Evolutionary conservation across 2,888 invertebrate genomes (phyloP).

Genomic region (Sphaerophoria rueppellii): DNA sequence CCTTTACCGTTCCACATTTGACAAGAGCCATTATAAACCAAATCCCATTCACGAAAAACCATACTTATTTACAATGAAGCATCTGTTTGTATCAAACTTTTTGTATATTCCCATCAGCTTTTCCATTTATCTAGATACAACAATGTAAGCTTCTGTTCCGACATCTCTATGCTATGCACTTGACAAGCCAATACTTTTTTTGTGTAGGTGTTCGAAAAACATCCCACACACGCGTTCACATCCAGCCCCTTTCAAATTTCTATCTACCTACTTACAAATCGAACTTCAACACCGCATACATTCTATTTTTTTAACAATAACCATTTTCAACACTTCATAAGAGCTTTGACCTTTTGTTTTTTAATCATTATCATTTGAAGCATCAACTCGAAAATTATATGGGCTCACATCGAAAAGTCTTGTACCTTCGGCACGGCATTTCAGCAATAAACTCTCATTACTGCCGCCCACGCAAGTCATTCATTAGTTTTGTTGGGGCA

Average conservation of each 20-base stretch:
- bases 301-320: conserved; percentile 8
- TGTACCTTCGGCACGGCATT: conserved; percentile 38
- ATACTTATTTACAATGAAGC: conserved; percentile 1
- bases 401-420: conserved; percentile 7
- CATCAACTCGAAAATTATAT: conserved; percentile 32
- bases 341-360: conserved; percentile 70
- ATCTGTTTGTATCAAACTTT: neutral
- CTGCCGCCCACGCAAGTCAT: conserved; percentile 70
- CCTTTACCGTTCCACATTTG: too few species aligned
- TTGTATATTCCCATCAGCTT: neutral
- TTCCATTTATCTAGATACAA: neutral
- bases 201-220: conserved; percentile 6
- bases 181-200: conserved; percentile 18
- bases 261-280: neutral
- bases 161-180: conserved; percentile 19
- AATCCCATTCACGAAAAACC: conserved; percentile 44
- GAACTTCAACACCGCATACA: conserved; percentile 15
- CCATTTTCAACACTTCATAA: conserved; percentile 26
- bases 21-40: too few species aligned
- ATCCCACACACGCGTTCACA: neutral
- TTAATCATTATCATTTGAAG: conserved; percentile 19
- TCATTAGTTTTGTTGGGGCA: conserved; percentile 63
- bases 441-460: conserved; percentile 48
- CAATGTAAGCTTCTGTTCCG: conserved; percentile 25
- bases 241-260: neutral